These are phyloP conservation scores for Eilema depressum DNA, from an alignment of 2,888 invertebrate genomes.

Conservation along the genomic window DNA sequence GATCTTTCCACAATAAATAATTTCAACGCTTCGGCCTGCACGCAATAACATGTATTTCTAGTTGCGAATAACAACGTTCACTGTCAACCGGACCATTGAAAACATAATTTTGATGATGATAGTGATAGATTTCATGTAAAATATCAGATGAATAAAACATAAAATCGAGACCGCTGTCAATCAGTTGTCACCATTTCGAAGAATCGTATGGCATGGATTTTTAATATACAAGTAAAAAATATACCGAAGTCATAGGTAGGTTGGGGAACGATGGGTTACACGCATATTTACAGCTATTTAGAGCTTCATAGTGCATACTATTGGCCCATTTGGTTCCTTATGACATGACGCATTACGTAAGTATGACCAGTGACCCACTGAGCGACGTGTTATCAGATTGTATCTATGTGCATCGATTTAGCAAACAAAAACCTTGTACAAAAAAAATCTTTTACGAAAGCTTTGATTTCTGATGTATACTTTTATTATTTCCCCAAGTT, in stretches of 20 bases:
- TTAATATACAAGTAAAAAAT: not conserved
- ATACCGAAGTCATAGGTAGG: not conserved
- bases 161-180: constrained; percentile 14
- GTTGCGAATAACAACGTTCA: not conserved
- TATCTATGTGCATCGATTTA: too few species aligned
- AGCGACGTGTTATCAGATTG: too few species aligned
- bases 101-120: not conserved
- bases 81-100: not conserved
- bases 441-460: too few species aligned
- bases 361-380: too few species aligned
- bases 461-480: too few species aligned
- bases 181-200: not conserved
- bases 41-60: not conserved
- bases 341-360: too few species aligned
- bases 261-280: too few species aligned
- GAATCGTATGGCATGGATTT: not conserved
- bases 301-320: too few species aligned
- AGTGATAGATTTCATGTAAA: constrained; percentile 25
- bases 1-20: not conserved
- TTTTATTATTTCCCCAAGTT: too few species aligned
- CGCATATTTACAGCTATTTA: too few species aligned
- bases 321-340: too few species aligned
- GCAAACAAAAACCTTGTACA: too few species aligned
- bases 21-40: not conserved
- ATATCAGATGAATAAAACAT: constrained; percentile 38